A percentile compares a stretch with the other conserved stretches of the same genome.
These are phyloP conservation scores for Panurus biarmicus DNA, from an alignment of 2,113 vertebrate genomes.

Conservation along the genomic window DNA sequence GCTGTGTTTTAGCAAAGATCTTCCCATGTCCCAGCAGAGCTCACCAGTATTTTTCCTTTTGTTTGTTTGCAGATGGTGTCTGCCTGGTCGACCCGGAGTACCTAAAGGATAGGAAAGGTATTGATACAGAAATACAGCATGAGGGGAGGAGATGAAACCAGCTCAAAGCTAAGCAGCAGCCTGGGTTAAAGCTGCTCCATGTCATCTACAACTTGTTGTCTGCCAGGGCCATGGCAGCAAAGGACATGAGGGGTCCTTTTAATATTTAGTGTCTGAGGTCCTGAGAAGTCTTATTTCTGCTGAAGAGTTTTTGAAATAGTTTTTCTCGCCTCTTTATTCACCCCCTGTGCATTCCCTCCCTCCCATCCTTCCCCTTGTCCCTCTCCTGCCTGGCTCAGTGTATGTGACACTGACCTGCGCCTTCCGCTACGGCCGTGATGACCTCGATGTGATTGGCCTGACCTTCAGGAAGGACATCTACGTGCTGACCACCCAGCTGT, in stretches of 20 bases:
- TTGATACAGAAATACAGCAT: fast-evolving
- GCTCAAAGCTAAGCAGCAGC: not conserved
- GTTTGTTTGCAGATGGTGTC: constrained; percentile 73
- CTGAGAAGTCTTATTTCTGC: not conserved
- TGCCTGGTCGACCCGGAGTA: constrained; percentile 82
- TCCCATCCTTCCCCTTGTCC: not conserved
- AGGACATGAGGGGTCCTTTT: not conserved
- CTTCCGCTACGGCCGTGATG: constrained; percentile 86
- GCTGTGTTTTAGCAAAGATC: not conserved
- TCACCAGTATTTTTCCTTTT: not conserved
- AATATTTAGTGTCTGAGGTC: not conserved
- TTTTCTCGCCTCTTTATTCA: not conserved
- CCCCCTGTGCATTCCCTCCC: not conserved
- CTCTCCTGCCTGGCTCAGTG: constrained; percentile 53
- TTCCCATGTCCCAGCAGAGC: not conserved
- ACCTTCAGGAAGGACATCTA: constrained; percentile 89
- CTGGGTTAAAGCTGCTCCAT: not conserved
- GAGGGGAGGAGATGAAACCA: not conserved
- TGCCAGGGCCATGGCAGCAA: fast-evolving
- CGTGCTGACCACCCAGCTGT: constrained; percentile 75
- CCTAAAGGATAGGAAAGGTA: constrained; percentile 84
- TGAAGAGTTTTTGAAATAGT: not conserved
- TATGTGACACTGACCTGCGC: constrained; percentile 81
- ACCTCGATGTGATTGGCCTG: constrained; percentile 85
- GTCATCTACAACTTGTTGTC: fast-evolving